A percentile compares a stretch with the other conserved stretches of the same genome.
These are phyloP conservation scores for Crax fasciolata DNA, from an alignment of 2,797 vertebrate species.

Conservation along the genomic window DNA sequence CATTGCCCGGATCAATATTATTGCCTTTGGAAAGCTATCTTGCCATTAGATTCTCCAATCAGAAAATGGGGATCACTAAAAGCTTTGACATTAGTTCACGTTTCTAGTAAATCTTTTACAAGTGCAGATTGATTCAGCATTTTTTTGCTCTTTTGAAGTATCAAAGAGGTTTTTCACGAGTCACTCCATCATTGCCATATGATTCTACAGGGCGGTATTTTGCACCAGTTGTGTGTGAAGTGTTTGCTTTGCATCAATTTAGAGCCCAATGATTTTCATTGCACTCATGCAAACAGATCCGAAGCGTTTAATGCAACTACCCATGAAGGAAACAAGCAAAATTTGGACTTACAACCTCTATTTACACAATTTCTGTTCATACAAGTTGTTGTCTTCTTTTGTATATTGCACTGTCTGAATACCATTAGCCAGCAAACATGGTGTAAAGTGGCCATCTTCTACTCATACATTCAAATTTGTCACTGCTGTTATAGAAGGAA, in stretches of 20 bases:
- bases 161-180: not conserved
- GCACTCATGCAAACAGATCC: not conserved
- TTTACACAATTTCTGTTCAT: not conserved
- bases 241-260: not conserved
- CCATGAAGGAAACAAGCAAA: not conserved
- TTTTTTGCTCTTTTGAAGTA: not conserved
- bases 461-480: not conserved
- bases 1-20: slow-evolving; percentile 40
- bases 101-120: slow-evolving; percentile 36
- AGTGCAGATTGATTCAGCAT: not conserved
- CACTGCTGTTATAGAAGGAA: not conserved
- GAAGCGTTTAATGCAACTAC: not conserved
- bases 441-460: not conserved
- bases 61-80: slow-evolving; percentile 42
- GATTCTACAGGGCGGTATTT: not conserved
- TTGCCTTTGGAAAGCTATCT: slow-evolving; percentile 1
- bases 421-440: rapidly evolving
- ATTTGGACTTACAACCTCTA: not conserved
- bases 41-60: slow-evolving; percentile 40
- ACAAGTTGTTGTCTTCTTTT: not conserved
- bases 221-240: not conserved
- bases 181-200: not conserved
- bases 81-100: slow-evolving; percentile 24
- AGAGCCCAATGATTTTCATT: not conserved
- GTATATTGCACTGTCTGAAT: not conserved